Conservation (phyloP, 1,140 invertebrate species). For the Onthophagus taurus region DNA sequence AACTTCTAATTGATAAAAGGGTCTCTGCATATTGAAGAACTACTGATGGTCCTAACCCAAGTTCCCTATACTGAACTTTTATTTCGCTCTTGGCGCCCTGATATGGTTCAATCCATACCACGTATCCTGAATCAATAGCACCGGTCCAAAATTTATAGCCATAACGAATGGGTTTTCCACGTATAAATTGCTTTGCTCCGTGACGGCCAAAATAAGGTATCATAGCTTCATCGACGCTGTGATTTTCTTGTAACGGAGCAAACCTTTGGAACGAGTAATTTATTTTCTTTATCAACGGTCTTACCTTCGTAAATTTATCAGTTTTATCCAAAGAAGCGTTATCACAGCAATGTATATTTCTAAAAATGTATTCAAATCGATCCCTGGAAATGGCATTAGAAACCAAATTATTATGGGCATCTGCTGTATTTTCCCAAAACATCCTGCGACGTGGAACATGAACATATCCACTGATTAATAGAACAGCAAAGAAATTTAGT, state of each 20-base stretch:
- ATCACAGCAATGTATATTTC: conserved; percentile 22
- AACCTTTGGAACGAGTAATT: conserved; percentile 15
- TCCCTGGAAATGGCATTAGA: conserved; percentile 1
- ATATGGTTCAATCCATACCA: conserved; percentile 13
- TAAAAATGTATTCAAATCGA: conserved; percentile 19
- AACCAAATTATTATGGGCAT: conserved; percentile 10
- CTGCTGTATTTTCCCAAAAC: conserved; percentile 1
- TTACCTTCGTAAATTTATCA: conserved; percentile 32
- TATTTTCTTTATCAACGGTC: conserved; percentile 19
- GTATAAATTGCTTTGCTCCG: conserved; percentile 22
- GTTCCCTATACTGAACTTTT: conserved; percentile 7
- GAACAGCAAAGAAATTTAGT: background rate
- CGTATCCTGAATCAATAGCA: conserved; percentile 7
- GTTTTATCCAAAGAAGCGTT: conserved; percentile 25
- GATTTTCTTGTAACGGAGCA: conserved; percentile 22
- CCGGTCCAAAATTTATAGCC: conserved; percentile 16
- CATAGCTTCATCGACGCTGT: conserved; percentile 27
- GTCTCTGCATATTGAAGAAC: conserved; percentile 14
- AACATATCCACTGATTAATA: conserved; percentile 6
- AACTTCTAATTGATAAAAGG: background rate
- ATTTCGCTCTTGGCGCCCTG: conserved; percentile 11
- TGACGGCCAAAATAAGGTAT: conserved; percentile 24
- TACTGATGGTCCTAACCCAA: conserved; percentile 13
- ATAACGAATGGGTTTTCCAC: conserved; percentile 13
- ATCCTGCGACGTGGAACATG: conserved; percentile 2